Conservation (phyloP, 2,888 invertebrate genomes). For the Parthenolecanium corni region DNA sequence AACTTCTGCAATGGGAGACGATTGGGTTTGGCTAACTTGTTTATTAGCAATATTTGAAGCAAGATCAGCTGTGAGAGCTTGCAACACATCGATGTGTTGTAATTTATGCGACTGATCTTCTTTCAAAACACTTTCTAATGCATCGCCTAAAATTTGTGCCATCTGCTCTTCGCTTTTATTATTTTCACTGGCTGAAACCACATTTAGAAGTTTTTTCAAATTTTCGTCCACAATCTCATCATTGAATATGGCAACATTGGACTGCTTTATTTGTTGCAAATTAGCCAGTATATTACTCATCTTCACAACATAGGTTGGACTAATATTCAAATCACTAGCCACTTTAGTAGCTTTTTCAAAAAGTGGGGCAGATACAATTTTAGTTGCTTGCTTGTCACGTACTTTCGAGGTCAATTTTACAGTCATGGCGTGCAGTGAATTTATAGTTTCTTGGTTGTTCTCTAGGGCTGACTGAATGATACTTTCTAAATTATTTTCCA, state of each 20-base stretch:
- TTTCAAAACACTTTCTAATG: neutral
- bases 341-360: neutral
- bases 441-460: neutral
- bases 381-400: neutral
- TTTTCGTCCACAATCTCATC: constrained; percentile 9
- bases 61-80: neutral
- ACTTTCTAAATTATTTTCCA: neutral
- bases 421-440: neutral
- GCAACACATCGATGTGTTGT: neutral
- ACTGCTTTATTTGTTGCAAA: constrained; percentile 7
- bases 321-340: neutral
- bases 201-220: neutral
- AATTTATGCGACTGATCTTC: neutral
- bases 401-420: neutral
- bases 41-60: neutral
- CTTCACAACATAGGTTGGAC: constrained; percentile 37
- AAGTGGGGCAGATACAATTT: neutral
- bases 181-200: neutral
- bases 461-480: neutral
- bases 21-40: constrained; percentile 33
- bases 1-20: constrained; percentile 38
- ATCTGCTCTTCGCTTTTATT: neutral
- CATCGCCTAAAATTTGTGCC: neutral
- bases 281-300: constrained; percentile 40
- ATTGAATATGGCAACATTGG: neutral